Conservation (phyloP, 2,797 vertebrate genomes). For the Spinus olivaceus region DNA sequence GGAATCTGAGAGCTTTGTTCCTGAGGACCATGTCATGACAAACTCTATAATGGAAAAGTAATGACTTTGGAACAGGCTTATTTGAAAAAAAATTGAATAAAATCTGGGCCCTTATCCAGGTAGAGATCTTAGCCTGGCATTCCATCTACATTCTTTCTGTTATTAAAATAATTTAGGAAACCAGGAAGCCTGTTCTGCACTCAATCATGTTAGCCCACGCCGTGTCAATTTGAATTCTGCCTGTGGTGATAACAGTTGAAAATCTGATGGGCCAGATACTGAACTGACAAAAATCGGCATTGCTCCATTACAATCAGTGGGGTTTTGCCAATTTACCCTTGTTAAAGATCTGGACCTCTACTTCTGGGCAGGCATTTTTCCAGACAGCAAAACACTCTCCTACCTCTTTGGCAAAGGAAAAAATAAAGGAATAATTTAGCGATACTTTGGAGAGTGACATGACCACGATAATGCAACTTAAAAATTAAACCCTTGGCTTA, state of each 20-base stretch:
- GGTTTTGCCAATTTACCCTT: constrained; percentile 48
- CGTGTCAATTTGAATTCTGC: constrained; percentile 68
- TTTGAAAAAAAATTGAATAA: constrained; percentile 22
- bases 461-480: neutral
- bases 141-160: constrained; percentile 73
- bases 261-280: constrained; percentile 61
- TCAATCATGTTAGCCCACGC: constrained; percentile 66
- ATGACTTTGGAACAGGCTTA: constrained; percentile 24
- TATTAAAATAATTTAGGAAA: constrained; percentile 75
- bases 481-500: neutral
- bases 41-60: constrained; percentile 29
- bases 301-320: constrained; percentile 40
- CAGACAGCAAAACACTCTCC: constrained; percentile 38
- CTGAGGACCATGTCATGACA: neutral
- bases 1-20: neutral
- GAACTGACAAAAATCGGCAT: constrained; percentile 31
- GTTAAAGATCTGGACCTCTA: constrained; percentile 48
- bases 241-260: constrained; percentile 67
- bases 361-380: constrained; percentile 58
- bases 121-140: constrained; percentile 72
- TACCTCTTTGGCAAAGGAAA: constrained; percentile 47
- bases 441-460: neutral
- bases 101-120: constrained; percentile 70
- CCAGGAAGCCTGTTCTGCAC: constrained; percentile 51
- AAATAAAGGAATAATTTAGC: neutral